These are phyloP conservation scores for Triops cancriformis DNA, from an alignment of 1,140 invertebrate species.

Conservation along the genomic window DNA sequence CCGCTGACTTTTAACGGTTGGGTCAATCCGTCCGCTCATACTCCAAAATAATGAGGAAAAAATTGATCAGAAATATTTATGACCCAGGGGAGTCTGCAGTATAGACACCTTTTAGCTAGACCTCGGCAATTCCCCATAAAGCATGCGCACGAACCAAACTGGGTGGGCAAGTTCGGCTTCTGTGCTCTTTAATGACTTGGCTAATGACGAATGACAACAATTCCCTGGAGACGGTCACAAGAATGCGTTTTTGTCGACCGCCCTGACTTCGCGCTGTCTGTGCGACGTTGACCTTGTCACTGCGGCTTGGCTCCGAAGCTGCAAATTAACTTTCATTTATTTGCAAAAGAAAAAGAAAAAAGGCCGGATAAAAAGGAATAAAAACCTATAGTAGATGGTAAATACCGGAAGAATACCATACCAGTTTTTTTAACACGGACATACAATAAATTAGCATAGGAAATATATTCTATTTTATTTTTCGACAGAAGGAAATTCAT, in stretches of 20 bases:
- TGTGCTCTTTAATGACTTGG: constrained; percentile 1
- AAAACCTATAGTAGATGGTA: no score
- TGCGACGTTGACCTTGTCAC: not conserved
- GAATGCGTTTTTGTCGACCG: not conserved
- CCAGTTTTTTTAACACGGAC: no score
- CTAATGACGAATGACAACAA: constrained; percentile 10
- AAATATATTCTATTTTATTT: not conserved
- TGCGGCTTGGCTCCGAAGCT: not conserved
- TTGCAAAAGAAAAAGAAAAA: no score
- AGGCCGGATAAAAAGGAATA: no score
- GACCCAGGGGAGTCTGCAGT: not conserved
- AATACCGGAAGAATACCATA: no score
- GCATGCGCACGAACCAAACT: not conserved
- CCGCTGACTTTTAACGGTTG: not conserved
- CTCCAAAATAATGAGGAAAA: not conserved
- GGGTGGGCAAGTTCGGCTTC: not conserved
- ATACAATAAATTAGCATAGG: no score
- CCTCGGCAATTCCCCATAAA: not conserved
- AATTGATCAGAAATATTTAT: not conserved
- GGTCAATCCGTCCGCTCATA: not conserved
- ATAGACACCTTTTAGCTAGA: constrained; percentile 3
- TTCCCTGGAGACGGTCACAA: not conserved
- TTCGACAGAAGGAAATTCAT: not conserved
- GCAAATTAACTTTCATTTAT: not conserved
- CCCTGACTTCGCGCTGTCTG: not conserved